These are phyloP conservation scores for Acholoe squamosa DNA, from an alignment of 2,888 invertebrate genomes.

Conservation along the genomic window DNA sequence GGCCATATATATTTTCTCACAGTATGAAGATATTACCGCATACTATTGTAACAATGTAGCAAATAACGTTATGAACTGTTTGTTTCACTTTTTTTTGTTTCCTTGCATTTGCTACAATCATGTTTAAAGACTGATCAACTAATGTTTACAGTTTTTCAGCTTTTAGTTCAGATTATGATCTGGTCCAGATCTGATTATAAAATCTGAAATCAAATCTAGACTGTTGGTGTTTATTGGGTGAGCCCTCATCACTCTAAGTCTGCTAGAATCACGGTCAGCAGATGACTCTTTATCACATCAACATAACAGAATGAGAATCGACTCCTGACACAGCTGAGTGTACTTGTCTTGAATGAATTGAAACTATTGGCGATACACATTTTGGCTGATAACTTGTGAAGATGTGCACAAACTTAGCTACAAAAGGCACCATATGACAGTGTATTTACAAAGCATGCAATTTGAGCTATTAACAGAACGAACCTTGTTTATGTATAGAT, in stretches of 20 bases:
- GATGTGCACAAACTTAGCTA: conserved; percentile 52
- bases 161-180: too few species aligned
- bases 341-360: not conserved
- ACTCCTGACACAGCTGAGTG: not conserved
- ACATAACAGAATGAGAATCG: conserved; percentile 24
- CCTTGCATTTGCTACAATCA: too few species aligned
- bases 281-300: not conserved
- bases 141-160: too few species aligned
- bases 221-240: not conserved
- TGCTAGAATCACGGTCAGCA: too few species aligned
- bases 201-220: too few species aligned
- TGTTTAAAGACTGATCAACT: too few species aligned
- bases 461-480: conserved; percentile 43
- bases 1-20: too few species aligned
- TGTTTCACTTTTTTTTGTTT: too few species aligned
- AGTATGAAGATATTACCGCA: too few species aligned
- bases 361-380: not conserved
- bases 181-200: too few species aligned
- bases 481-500: conserved; percentile 25
- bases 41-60: too few species aligned
- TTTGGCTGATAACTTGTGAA: conserved; percentile 48
- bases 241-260: not conserved
- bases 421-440: conserved; percentile 55
- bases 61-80: too few species aligned
- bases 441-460: conserved; percentile 52